Evolutionary conservation across 2,888 invertebrate genomes (phyloP), one percentile per base, ranked within the genome.

Genomic region (Phorcus lineatus): DNA sequence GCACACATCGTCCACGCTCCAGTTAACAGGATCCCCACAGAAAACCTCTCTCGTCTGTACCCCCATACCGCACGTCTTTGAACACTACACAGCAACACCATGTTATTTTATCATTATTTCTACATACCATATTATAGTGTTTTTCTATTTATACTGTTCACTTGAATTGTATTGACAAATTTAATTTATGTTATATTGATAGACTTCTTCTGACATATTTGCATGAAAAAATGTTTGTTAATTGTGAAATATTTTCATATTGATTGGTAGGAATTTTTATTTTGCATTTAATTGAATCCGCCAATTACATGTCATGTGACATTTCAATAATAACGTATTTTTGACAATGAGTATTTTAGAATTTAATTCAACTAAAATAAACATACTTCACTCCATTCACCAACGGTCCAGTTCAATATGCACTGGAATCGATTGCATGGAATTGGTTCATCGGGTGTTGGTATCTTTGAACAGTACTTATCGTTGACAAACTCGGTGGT

Each of bases 1-100:
- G 24, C 70, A 77, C 19, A 78, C 54, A 19, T 83, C 78, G 16
- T 88, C 86, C 24, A 74, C 76, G 7, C 83, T 84, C 19, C 80
- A 78, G 22, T 82, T 62, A 13, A 84, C 81, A 0, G 84, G 83
- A 36, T 85, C 81, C 1, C 86, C 88, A 77, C 91, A 91, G 76
- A 84, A 86, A 7, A 91, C 87, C 0, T 81, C 78, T 17, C 91
- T 82, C 76, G 76, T 87, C 76, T 87, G 87, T 24, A 85, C 79
- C 0, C 91, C 90, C 19, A 74, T 82, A 0, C 89, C 89, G 76
- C 90, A 91, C 0, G 89, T 86, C 19, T 81, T 85, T 0, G 90
- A 90, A 81, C 90, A 91, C 85, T 87, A 11, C 11, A 47, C 13
- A 36, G 1, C 47, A 47, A 13, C 47, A 47, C 13, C 47, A 47